A percentile compares a stretch with the other conserved stretches of the same genome.
phyloP scores from a whole-genome alignment of 2,888 invertebrate species.

The Syrphus vitripennis region DNA sequence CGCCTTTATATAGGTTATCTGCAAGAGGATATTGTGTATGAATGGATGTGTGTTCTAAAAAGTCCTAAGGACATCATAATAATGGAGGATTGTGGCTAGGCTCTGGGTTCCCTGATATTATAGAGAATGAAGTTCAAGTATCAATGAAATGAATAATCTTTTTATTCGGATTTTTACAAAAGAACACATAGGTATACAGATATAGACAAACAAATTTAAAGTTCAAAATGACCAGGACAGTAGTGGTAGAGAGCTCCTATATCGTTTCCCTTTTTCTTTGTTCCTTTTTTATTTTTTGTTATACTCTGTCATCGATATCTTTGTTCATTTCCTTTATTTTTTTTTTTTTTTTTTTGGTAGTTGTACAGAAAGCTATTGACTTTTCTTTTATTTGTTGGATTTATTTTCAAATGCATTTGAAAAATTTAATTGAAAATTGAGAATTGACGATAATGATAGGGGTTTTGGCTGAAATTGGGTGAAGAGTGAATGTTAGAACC shows the following conservation, averaged over 20 bases:
- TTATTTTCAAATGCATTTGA: slow-evolving; percentile 3
- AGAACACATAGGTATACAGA: not conserved
- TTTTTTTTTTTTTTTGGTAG: not conserved
- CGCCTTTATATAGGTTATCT: not conserved
- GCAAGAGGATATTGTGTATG: not conserved
- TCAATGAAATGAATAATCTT: slow-evolving; percentile 66
- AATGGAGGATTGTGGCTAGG: not conserved
- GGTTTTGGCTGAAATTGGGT: not conserved
- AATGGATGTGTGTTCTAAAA: not conserved
- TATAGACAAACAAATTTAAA: slow-evolving; percentile 53
- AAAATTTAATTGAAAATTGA: slow-evolving; percentile 67
- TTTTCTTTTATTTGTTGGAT: not conserved
- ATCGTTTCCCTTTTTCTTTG: not conserved
- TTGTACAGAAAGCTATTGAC: slow-evolving; percentile 16
- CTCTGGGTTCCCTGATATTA: not conserved
- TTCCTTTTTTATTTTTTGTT: not conserved
- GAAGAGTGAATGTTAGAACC: not conserved
- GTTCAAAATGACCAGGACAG: slow-evolving; percentile 45
- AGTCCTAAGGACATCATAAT: slow-evolving; percentile 8
- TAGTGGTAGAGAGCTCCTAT: not conserved
- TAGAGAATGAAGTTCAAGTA: slow-evolving; percentile 25
- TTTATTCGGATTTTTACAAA: slow-evolving; percentile 10
- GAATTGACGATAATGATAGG: slow-evolving; percentile 43
- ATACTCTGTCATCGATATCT: slow-evolving; percentile 13
- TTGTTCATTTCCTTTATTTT: slow-evolving; percentile 8